A percentile compares a stretch with the other conserved stretches of the same genome.
Conservation (phyloP, 92 coral and sea anemone species). For the Heliopora coerulea region DNA sequence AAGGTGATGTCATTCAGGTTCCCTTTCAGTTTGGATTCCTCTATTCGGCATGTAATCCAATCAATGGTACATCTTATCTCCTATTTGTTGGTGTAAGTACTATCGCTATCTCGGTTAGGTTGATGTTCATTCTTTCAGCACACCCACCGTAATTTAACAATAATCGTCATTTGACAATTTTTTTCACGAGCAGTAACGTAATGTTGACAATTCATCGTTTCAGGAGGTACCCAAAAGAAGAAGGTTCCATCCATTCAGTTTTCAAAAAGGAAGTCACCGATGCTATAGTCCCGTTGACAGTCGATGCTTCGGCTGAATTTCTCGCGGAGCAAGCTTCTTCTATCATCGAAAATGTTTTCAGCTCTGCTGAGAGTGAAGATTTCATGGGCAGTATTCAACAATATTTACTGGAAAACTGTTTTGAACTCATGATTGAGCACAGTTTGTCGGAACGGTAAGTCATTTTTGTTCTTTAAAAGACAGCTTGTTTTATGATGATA, state of each 20-base stretch:
- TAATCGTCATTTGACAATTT: not conserved
- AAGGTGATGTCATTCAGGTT: slow-evolving; percentile 74
- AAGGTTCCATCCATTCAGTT: slow-evolving; percentile 70
- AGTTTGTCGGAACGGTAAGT: slow-evolving; percentile 70
- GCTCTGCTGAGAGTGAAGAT: slow-evolving; percentile 76
- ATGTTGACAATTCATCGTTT: not conserved
- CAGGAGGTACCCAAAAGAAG: slow-evolving; percentile 87
- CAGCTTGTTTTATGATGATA: too few species aligned
- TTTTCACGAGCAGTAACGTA: too few species aligned
- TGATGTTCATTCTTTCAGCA: too few species aligned
- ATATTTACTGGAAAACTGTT: slow-evolving; percentile 82
- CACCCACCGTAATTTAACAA: too few species aligned
- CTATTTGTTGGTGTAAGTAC: slow-evolving; percentile 73
- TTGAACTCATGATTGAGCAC: slow-evolving; percentile 80
- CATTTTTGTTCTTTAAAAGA: not conserved
- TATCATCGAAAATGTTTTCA: slow-evolving; percentile 78
- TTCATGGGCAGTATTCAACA: slow-evolving; percentile 71
- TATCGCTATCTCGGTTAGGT: too few species aligned
- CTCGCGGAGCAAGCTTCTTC: slow-evolving; percentile 63
- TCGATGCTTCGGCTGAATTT: slow-evolving; percentile 93
- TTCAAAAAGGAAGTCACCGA: slow-evolving; percentile 67
- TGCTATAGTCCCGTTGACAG: slow-evolving; percentile 69
- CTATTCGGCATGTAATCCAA: slow-evolving; percentile 75
- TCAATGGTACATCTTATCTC: slow-evolving; percentile 84
- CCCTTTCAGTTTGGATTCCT: slow-evolving; percentile 78